These are phyloP conservation scores for Parazoanthus darwini DNA, from an alignment of 92 coral and sea anemone genomes.

Conservation along the genomic window DNA sequence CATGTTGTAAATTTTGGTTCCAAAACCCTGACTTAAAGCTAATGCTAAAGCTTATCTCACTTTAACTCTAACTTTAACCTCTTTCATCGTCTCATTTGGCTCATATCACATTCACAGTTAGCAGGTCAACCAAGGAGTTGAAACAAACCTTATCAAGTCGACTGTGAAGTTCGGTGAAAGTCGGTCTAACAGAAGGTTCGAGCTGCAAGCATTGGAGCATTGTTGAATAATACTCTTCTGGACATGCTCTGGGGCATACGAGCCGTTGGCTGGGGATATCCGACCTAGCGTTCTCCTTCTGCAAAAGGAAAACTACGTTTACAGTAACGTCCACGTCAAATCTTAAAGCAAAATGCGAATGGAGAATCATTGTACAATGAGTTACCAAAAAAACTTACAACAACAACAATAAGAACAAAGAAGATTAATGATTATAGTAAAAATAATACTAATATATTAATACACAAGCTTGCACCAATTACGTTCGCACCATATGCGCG, in stretches of 20 bases:
- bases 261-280: not conserved
- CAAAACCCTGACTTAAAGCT: no score
- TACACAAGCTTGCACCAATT: no score
- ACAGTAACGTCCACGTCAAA: not conserved
- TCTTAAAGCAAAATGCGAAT: not conserved
- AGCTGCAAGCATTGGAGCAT: slow-evolving; percentile 17
- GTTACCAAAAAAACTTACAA: not conserved
- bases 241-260: not conserved
- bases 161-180: slow-evolving; percentile 2
- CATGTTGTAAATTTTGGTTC: no score
- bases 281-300: not conserved
- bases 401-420: no score
- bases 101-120: not conserved
- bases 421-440: no score
- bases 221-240: not conserved
- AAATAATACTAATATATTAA: no score
- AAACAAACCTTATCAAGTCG: slow-evolving; percentile 20
- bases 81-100: not conserved
- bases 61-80: no score
- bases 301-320: not conserved
- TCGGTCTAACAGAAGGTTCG: slow-evolving; percentile 5
- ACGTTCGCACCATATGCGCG: no score
- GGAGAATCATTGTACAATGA: not conserved
- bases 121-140: no score
- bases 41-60: no score